These are phyloP conservation scores for Proales similis DNA, from an alignment of 1,140 invertebrate genomes.

Conservation along the genomic window DNA sequence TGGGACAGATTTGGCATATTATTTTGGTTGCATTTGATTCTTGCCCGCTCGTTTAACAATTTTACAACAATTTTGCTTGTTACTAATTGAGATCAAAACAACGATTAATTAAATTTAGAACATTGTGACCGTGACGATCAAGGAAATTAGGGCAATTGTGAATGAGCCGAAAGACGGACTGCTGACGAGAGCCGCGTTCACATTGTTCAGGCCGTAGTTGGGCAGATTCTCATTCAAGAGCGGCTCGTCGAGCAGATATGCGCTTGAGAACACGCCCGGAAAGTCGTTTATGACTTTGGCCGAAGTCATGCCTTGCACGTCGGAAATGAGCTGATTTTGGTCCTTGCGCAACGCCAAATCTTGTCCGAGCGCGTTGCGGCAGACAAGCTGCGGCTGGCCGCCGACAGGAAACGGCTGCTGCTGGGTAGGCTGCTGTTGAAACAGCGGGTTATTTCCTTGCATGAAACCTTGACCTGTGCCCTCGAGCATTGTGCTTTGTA, in stretches of 20 bases:
- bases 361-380: slow-evolving; percentile 22
- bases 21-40: too few species aligned
- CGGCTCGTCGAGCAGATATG: slow-evolving; percentile 28
- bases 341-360: slow-evolving; percentile 33
- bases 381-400: slow-evolving; percentile 11
- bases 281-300: slow-evolving; percentile 33
- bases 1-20: too few species aligned
- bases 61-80: too few species aligned
- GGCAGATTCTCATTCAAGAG: slow-evolving; percentile 11
- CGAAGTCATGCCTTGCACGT: slow-evolving; percentile 11
- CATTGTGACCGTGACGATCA: too few species aligned
- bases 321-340: slow-evolving; percentile 19
- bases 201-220: slow-evolving; percentile 32
- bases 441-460: background rate
- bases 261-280: slow-evolving; percentile 14
- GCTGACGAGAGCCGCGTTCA: too few species aligned
- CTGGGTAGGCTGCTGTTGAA: background rate
- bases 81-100: too few species aligned
- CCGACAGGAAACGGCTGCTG: background rate
- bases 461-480: background rate
- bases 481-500: slow-evolving; percentile 19
- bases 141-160: too few species aligned
- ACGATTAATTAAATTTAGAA: too few species aligned
- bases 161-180: too few species aligned
- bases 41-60: too few species aligned